Conservation (phyloP, 2,797 vertebrate species). For the Diceros bicornis region DNA sequence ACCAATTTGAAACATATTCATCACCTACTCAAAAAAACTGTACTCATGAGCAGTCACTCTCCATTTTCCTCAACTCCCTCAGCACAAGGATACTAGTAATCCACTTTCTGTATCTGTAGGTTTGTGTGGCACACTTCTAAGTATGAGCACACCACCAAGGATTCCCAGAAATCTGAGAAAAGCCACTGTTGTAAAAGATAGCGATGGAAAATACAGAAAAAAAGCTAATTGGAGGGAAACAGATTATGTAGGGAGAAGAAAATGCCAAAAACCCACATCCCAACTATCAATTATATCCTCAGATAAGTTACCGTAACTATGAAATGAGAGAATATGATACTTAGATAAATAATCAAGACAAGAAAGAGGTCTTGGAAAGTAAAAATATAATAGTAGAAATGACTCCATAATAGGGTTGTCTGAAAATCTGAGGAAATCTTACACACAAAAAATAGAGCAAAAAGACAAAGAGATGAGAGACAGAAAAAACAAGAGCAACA, state of each 20-base stretch:
- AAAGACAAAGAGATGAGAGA: neutral
- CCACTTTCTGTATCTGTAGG: neutral
- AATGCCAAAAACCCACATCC: neutral
- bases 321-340: neutral
- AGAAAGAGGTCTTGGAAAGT: neutral
- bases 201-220: neutral
- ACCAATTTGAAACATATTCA: neutral
- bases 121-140: neutral
- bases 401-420: neutral
- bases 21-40: neutral
- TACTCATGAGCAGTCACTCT: neutral
- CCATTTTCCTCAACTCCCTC: neutral
- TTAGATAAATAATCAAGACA: neutral
- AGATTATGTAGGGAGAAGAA: neutral
- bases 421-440: conserved; percentile 23
- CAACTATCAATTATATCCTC: neutral
- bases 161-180: neutral
- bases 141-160: neutral
- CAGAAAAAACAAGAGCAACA: neutral
- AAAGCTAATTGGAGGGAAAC: neutral
- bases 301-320: neutral
- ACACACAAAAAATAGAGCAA: neutral
- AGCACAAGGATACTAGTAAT: neutral
- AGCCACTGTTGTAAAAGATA: neutral
- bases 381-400: neutral